These are phyloP conservation scores for Danio albolineatus DNA, from an alignment of 2,797 vertebrate genomes.

Conservation along the genomic window DNA sequence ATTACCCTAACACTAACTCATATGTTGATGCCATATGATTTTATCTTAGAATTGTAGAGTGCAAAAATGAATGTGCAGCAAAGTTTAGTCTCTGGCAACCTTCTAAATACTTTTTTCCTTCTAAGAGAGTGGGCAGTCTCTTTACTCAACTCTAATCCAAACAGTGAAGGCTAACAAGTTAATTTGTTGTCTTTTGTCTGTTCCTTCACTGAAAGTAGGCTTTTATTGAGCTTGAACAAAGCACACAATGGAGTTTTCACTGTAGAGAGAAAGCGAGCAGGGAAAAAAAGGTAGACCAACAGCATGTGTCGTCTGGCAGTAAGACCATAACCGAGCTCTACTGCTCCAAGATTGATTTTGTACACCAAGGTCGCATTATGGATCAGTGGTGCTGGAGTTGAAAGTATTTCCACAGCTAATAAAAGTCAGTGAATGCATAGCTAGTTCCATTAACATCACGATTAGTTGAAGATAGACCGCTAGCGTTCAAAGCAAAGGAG, in stretches of 20 bases:
- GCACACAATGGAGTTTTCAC: constrained; percentile 20
- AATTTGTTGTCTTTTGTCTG: constrained; percentile 34
- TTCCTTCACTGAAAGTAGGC: background rate
- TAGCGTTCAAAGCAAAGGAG: background rate
- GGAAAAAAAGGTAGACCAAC: constrained; percentile 11
- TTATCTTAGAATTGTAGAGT: background rate
- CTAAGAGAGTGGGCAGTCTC: background rate
- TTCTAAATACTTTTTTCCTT: background rate
- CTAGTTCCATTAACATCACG: constrained; percentile 36
- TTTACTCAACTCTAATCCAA: constrained; percentile 27
- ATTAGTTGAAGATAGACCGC: constrained; percentile 28
- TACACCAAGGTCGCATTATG: constrained; percentile 29
- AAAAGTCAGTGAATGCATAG: constrained; percentile 38
- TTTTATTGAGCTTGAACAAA: constrained; percentile 35
- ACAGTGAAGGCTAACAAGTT: constrained; percentile 16
- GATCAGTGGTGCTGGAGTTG: constrained; percentile 37
- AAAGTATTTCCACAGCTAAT: constrained; percentile 35
- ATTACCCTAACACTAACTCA: background rate
- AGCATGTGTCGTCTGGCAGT: background rate
- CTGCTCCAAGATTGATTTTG: constrained; percentile 60
- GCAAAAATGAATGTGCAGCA: background rate
- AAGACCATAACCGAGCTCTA: constrained; percentile 16
- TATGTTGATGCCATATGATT: background rate
- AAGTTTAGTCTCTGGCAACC: background rate
- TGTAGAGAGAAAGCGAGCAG: constrained; percentile 10